A percentile compares a stretch with the other conserved stretches of the same genome.
These are phyloP conservation scores for Cephus cinctus DNA, from an alignment of 1,140 invertebrate genomes.

Conservation along the genomic window DNA sequence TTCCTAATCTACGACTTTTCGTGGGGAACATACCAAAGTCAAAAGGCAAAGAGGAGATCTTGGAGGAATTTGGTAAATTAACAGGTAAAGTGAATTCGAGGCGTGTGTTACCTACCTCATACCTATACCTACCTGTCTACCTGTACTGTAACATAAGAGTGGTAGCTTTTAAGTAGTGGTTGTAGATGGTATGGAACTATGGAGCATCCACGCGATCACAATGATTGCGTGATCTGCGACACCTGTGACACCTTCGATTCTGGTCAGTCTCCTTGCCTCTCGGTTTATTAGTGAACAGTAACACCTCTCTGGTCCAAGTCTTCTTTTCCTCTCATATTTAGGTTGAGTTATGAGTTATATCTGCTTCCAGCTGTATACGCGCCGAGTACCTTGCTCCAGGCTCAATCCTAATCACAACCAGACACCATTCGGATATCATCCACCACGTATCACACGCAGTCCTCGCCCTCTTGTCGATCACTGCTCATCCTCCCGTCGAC, in stretches of 20 bases:
- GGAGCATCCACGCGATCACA: slow-evolving; percentile 45
- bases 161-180: slow-evolving; percentile 57
- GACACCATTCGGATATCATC: no score
- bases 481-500: no score
- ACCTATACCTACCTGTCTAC: slow-evolving; percentile 56
- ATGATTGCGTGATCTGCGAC: slow-evolving; percentile 23
- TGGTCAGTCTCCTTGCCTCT: slow-evolving; percentile 58
- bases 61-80: slow-evolving; percentile 99
- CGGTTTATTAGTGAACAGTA: slow-evolving; percentile 60
- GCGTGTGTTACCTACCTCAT: slow-evolving; percentile 55
- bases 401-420: no score
- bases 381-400: no score
- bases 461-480: no score
- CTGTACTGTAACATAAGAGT: slow-evolving; percentile 52
- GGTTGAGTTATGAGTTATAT: slow-evolving; percentile 54
- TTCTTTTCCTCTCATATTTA: slow-evolving; percentile 56
- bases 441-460: no score
- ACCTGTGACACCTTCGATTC: slow-evolving; percentile 51
- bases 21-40: slow-evolving; percentile 99
- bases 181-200: slow-evolving; percentile 54
- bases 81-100: slow-evolving; percentile 91
- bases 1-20: slow-evolving; percentile 99
- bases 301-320: slow-evolving; percentile 59
- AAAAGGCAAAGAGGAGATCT: slow-evolving; percentile 99
- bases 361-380: slow-evolving; percentile 23